Evolutionary conservation across 1,140 invertebrate species (phyloP), one percentile per base, ranked within the genome.

Genomic region (Atopsyche davidsoni): DNA sequence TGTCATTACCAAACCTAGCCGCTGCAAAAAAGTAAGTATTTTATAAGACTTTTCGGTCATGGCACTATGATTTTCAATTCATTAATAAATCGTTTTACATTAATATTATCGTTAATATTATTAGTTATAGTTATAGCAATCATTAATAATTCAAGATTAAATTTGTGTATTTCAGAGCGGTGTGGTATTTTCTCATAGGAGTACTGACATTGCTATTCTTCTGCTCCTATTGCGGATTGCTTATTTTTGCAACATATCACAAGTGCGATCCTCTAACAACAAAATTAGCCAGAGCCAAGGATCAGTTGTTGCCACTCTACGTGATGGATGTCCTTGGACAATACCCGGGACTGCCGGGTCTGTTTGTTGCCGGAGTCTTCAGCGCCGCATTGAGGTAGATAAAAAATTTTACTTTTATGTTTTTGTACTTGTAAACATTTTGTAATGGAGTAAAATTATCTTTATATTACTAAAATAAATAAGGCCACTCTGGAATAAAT

Each of bases 251-350:
- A 1, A 83, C 81, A 51, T 94, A 91, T 64, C 70, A 83, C 48
- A 76, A 83, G 46, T 95, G 91, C 63, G 90, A 96, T 75, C 89
- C 89, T 2, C 61, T 93, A 24, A 79, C 80, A 34, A 76, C 72
- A 14, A 63, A 81, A 69, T 63, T 83, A 22, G 81, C 79, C 1
- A 60, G 70, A 38, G 78, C 81, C 24, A 83, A 81, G 53, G 81
- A 85, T 59, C 82, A 85, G 47, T 58, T 85, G 10, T 60, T 85
- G 11, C 82, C 82, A 0, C 62, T 85, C 14, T 72, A 86, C 17
- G 85, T 88, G 1, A 87, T 87, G 84, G 81, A 87, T 55, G 72
- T 84, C 18, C 56, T 88, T 6, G 72, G 81, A 2, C 69, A 80
- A 32, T 69, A 79, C 59, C 78, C 78, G 1, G 86, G 85, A 9